phyloP scores from a whole-genome alignment of 2,888 invertebrate genomes.

The Epicampocera succincta region DNA sequence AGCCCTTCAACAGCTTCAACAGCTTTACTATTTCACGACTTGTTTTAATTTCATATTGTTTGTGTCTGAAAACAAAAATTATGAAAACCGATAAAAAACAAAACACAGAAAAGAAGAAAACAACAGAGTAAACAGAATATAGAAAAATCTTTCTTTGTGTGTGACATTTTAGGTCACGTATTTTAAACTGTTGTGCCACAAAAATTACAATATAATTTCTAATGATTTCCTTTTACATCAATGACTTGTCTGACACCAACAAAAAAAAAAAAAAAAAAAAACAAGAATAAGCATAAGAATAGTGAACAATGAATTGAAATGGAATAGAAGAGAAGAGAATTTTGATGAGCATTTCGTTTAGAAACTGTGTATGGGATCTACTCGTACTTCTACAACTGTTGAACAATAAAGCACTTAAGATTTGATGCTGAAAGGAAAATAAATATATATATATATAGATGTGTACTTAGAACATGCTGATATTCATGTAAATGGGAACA shows the following conservation, averaged over 20 bases:
- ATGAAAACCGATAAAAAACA: too few relatives aligned
- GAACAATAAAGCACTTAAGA: constrained; percentile 26
- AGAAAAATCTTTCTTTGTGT: constrained; percentile 43
- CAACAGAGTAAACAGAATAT: neutral
- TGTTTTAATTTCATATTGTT: too few relatives aligned
- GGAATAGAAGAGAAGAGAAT: neutral
- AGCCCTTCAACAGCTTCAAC: too few relatives aligned
- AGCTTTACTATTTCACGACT: too few relatives aligned
- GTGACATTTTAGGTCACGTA: constrained; percentile 59
- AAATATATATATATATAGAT: too few relatives aligned
- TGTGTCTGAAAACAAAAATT: too few relatives aligned
- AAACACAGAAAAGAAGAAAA: neutral
- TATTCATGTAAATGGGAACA: neutral
- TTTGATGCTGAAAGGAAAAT: neutral
- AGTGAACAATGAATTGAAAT: neutral
- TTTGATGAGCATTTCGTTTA: neutral
- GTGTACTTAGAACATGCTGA: neutral
- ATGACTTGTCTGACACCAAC: neutral
- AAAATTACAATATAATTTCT: constrained; percentile 60
- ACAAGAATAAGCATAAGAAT: constrained; percentile 2
- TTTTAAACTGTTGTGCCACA: constrained; percentile 55
- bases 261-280: neutral
- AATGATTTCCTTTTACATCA: constrained; percentile 47
- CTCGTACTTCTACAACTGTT: neutral
- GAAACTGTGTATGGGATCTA: neutral